phyloP scores from a whole-genome alignment of 2,888 invertebrate species.

The Microplitis manilae region DNA sequence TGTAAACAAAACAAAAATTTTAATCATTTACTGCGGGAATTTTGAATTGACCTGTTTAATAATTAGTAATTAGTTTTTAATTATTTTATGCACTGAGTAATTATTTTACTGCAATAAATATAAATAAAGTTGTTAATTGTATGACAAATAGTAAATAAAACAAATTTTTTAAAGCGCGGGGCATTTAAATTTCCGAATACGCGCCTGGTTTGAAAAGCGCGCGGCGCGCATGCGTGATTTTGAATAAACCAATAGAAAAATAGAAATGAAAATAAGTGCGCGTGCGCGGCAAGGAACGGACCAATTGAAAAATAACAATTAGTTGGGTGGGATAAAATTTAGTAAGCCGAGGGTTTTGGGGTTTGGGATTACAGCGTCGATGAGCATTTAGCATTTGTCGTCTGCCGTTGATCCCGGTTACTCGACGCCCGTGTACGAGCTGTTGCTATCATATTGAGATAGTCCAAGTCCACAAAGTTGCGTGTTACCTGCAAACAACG shows the following conservation, averaged over 20 bases:
- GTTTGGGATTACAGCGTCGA: not conserved
- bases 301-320: slow-evolving; percentile 48
- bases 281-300: slow-evolving; percentile 55
- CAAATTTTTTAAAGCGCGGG: too few species aligned
- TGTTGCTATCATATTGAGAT: slow-evolving; percentile 58
- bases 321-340: slow-evolving; percentile 24
- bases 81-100: too few species aligned
- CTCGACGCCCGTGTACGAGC: slow-evolving; percentile 67
- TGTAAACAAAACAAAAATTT: too few species aligned
- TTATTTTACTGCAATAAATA: too few species aligned
- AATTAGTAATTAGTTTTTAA: too few species aligned
- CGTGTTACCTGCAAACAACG: too few species aligned
- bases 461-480: too few species aligned
- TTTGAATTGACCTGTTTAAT: too few species aligned
- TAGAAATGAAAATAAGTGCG: slow-evolving; percentile 26
- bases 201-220: not conserved
- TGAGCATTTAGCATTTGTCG: slow-evolving; percentile 60
- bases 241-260: slow-evolving; percentile 55
- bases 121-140: too few species aligned
- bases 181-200: not conserved
- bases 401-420: slow-evolving; percentile 62
- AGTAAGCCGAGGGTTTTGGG: not conserved
- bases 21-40: too few species aligned
- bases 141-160: too few species aligned
- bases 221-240: slow-evolving; percentile 52